Evolutionary conservation across 2,888 invertebrate species (phyloP), one percentile per base, ranked within the genome.

Genomic region (Arge pagana): DNA sequence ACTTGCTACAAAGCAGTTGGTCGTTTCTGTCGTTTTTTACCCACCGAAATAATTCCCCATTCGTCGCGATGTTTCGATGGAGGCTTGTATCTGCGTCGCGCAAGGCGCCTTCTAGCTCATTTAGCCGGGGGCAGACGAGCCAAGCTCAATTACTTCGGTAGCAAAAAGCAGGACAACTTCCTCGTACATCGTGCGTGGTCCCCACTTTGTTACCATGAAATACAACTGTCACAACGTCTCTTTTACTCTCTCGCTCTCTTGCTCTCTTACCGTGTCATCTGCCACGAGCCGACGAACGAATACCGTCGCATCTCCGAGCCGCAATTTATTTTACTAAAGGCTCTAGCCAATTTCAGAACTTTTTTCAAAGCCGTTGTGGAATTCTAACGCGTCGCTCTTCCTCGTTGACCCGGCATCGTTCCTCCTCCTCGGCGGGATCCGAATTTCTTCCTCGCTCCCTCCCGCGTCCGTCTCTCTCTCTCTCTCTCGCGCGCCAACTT

Each of bases 151-250:
- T 74, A 70, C 71, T 63, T 58, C 52, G 54, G 66, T 35, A 54
- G 60, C 63, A 68, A 70, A 70, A 68, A 68, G 55, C 55, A 50
- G 48, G 60, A 55, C 60, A 59, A 64, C 64, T 75, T 75, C 74
- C 59, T 63, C 70, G 74, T 74, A 75, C 74, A 62, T 66, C 72
- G 74, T 71, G 74, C 62, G 74, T 74, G 74, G 74, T 74, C 74
- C 62, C 57, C 41, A 48, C 55, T 50, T 57, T 58, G 59, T 62
- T 61, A 61, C 61, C 58, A 55, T 61, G 60, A 61, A 62, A 56
- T 54, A 58, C 56, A 45, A 45, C 45, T 45, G 45, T 45, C 45
- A 45, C 45, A 45, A n/a, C n/a, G n/a, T n/a, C n/a, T n/a, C n/a
- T n/a, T n/a, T n/a, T n/a, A n/a, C n/a, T n/a, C n/a, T n/a, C n/a